Conservation (phyloP, 1,140 invertebrate species). For the Protaetia brevitarsis region DNA sequence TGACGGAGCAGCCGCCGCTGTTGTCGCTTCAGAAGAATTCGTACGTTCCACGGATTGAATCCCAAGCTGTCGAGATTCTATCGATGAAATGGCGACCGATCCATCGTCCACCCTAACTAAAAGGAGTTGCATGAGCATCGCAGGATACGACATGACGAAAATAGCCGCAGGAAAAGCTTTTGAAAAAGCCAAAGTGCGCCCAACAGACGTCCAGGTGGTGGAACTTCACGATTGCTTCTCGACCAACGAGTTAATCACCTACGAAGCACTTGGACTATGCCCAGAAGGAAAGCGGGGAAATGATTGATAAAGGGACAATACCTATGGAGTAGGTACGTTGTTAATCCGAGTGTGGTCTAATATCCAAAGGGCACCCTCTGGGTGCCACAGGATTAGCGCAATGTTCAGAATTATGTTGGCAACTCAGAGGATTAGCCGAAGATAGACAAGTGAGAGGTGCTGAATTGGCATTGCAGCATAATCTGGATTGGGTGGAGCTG, state of each 20-base stretch:
- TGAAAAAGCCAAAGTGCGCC: constrained; percentile 69
- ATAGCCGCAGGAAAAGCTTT: constrained; percentile 79
- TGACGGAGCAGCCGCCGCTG: constrained; percentile 89
- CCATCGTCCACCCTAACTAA: constrained; percentile 79
- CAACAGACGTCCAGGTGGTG: constrained; percentile 86
- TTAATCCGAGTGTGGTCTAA: constrained; percentile 96
- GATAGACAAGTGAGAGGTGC: constrained; percentile 85
- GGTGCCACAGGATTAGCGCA: constrained; percentile 97
- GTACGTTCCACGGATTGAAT: constrained; percentile 78
- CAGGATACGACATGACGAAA: constrained; percentile 94
- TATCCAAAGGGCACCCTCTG: constrained; percentile 97
- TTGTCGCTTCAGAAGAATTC: constrained; percentile 91
- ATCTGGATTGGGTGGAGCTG: constrained; percentile 94
- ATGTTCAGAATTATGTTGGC: constrained; percentile 90
- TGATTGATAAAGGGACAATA: constrained; percentile 88
- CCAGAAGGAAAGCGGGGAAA: constrained; percentile 77
- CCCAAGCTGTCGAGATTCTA: constrained; percentile 91
- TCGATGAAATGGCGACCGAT: constrained; percentile 96
- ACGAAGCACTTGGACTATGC: constrained; percentile 95
- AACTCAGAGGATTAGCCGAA: constrained; percentile 82
- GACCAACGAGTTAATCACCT: constrained; percentile 94
- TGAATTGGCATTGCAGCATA: constrained; percentile 89
- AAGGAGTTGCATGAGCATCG: constrained; percentile 83
- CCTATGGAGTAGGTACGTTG: constrained; percentile 96
- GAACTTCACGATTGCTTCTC: constrained; percentile 99